Base-by-base conservation (phyloP, 53 echinoderm and acorn worm species). In the Henricia sp. region DNA sequence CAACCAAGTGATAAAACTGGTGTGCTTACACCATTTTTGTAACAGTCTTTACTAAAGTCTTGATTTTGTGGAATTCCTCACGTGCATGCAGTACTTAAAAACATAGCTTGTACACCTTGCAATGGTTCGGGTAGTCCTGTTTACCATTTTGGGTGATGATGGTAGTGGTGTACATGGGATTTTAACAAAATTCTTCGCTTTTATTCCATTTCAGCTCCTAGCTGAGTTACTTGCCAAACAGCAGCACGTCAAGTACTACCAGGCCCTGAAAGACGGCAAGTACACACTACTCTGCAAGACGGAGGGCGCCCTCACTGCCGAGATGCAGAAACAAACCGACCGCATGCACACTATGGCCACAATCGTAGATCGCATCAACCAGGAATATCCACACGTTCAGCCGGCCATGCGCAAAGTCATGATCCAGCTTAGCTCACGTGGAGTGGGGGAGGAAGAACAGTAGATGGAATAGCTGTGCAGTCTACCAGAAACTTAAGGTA, bases 231-330 rank as follows among this genome's bases (percentile, higher is more conserved):
- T 99, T 17, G 91, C 95, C 83, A 86, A 62, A 35, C 99, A 97
- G 57, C 99, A 95, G 82, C 85, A 88, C 42, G 83, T 86, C 43
- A 97, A 94, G 78, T 83, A 97, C 88, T 97, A 94, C 92, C 99
- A 97, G 68, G 87, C 99, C 63, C 74, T 94, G 66, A 93, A 93
- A 65, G 99, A 97, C 19, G 89, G 92, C 67, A 93, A 92, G 84
- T 99, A 99, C 92, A 99, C 87, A 4, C 68, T 91, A 64, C 90
- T 99, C 29, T 99, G 99, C 65, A 99, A 99, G 82, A 95, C 99
- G 20, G 99, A 99, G 70, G 74, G 86, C 12, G 99, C 94, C 33
- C 84, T 99, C 50, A 89, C 90, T 39, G 48, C 94, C 11, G 99
- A 99, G 85, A 92, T 86, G 69, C 87, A 99, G 90, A 99, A 99